phyloP scores from a whole-genome alignment of 2,113 vertebrate genomes.

The Rhagologus leucostigma region DNA sequence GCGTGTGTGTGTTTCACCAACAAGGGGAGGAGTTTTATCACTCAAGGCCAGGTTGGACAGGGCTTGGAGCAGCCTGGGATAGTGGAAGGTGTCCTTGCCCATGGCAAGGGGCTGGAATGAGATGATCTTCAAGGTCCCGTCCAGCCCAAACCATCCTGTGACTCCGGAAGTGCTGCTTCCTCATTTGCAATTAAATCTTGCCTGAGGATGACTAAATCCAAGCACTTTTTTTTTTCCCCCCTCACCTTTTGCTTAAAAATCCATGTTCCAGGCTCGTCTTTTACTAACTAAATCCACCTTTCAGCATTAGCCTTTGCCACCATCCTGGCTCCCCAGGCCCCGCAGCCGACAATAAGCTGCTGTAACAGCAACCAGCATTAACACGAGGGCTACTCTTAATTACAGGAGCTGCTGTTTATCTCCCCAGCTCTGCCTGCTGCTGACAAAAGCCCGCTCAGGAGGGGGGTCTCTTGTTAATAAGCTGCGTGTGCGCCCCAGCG shows the following conservation, averaged over 20 bases:
- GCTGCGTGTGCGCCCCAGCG: not conserved
- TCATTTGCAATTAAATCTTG: not conserved
- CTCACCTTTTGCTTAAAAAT: not conserved
- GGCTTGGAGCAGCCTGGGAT: not conserved
- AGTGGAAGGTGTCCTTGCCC: not conserved
- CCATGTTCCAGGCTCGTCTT: not conserved
- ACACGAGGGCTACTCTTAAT: not conserved
- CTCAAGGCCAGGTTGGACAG: rapidly evolving
- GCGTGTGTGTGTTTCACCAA: not conserved
- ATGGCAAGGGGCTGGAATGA: not conserved
- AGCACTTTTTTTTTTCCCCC: rapidly evolving
- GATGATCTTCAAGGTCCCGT: not conserved
- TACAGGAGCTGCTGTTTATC: not conserved
- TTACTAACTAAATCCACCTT: not conserved
- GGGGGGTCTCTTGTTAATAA: not conserved
- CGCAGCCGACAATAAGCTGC: not conserved
- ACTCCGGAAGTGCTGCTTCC: rapidly evolving
- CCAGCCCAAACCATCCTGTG: not conserved
- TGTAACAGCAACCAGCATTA: not conserved
- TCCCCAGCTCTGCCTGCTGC: not conserved
- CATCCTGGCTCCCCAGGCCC: not conserved
- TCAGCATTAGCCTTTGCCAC: not conserved
- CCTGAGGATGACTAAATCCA: not conserved
- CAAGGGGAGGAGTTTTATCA: not conserved
- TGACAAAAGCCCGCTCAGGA: not conserved